A percentile compares a stretch with the other conserved stretches of the same genome.
phyloP scores from a whole-genome alignment of 2,888 invertebrate species.

The Drosophila falleni region DNA sequence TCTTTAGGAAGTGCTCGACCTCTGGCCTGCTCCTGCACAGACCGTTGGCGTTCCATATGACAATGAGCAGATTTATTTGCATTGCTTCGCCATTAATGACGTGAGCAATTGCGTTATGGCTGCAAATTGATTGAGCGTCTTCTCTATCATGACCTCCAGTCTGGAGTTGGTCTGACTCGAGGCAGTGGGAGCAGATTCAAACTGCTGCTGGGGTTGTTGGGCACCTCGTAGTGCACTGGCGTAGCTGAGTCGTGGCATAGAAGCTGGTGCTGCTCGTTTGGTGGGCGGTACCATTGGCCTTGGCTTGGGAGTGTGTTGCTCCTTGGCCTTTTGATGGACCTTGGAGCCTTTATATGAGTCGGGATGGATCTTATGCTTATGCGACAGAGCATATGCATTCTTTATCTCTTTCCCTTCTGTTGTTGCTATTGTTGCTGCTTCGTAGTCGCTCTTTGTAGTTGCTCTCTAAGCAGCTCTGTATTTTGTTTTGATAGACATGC shows the following conservation, averaged over 20 bases:
- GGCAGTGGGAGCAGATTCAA: background rate
- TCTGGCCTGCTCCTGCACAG: conserved; percentile 9
- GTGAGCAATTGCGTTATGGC: background rate
- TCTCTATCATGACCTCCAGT: background rate
- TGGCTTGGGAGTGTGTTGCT: background rate
- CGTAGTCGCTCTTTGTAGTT: background rate
- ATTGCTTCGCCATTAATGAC: background rate
- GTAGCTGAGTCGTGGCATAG: background rate
- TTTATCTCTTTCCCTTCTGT: background rate
- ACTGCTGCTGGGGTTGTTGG: background rate
- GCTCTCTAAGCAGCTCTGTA: too few relatives aligned
- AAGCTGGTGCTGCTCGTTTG: background rate
- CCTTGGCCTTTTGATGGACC: background rate
- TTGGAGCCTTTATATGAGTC: background rate
- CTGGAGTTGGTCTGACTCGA: background rate
- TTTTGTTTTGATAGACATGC: too few relatives aligned
- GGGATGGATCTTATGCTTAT: background rate
- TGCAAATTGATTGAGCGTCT: background rate
- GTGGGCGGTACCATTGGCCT: background rate
- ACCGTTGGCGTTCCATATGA: conserved; percentile 1
- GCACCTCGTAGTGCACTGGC: background rate
- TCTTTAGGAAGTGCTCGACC: conserved; percentile 1
- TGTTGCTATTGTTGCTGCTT: background rate
- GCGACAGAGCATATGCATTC: background rate
- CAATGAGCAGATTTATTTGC: background rate